A percentile compares a stretch with the other conserved stretches of the same genome.
phyloP scores from a whole-genome alignment of 2,113 vertebrate genomes.

The Oreochromis spilurus region DNA sequence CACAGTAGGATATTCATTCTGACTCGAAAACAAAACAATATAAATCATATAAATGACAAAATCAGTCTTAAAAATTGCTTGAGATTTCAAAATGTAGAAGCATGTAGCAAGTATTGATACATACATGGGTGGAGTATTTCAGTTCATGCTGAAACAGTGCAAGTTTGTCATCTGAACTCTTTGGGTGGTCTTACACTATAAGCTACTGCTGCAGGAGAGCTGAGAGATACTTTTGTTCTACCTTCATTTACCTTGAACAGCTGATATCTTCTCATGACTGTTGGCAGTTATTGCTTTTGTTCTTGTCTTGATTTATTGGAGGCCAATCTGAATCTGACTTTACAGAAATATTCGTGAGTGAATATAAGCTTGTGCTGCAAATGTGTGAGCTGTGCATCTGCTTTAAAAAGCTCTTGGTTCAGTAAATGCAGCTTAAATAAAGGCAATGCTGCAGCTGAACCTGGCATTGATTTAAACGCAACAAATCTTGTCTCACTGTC shows the following conservation, averaged over 20 bases:
- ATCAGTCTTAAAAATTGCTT: not conserved
- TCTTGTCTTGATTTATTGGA: not conserved
- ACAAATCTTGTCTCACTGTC: not conserved
- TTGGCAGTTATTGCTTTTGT: not conserved
- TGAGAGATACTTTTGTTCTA: not conserved
- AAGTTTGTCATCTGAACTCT: not conserved
- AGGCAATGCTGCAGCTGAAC: not conserved
- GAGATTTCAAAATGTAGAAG: not conserved
- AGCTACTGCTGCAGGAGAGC: slow-evolving; percentile 14
- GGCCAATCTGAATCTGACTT: not conserved
- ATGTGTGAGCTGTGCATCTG: not conserved
- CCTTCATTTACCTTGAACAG: slow-evolving; percentile 14
- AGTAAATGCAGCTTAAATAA: not conserved
- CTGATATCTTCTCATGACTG: not conserved
- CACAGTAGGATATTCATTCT: not conserved
- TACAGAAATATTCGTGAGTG: not conserved
- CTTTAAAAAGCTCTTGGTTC: not conserved
- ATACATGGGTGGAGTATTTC: not conserved
- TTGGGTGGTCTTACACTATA: slow-evolving; percentile 26
- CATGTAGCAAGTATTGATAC: not conserved
- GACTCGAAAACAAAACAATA: not conserved
- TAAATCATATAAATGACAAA: not conserved
- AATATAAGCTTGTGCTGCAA: not conserved
- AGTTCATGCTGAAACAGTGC: not conserved
- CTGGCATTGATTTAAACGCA: not conserved